Evolutionary conservation across 2,888 invertebrate genomes (phyloP).

Genomic region (Zaprionus obscuricornis): DNA sequence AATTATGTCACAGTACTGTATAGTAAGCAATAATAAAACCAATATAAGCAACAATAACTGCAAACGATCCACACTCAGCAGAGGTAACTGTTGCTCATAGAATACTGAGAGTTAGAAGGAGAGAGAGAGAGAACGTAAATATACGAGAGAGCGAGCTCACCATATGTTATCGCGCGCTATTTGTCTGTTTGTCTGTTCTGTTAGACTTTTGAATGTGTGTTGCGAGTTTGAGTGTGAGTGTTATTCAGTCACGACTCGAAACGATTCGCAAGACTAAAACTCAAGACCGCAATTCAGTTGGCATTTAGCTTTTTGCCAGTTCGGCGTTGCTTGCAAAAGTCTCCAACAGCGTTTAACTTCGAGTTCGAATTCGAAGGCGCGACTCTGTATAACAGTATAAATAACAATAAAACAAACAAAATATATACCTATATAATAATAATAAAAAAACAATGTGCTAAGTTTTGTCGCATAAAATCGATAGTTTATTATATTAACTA

Average conservation of each 20-base stretch:
- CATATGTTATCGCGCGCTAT: no score
- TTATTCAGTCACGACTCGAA: slow-evolving; percentile 45
- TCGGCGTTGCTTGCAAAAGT: slow-evolving; percentile 54
- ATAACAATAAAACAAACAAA: no score
- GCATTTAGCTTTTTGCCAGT: slow-evolving; percentile 68
- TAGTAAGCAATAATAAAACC: not conserved
- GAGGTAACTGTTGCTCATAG: not conserved
- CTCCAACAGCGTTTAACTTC: slow-evolving; percentile 20
- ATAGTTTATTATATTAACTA: no score
- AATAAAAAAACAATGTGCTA: no score
- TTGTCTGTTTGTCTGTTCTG: slow-evolving; percentile 8
- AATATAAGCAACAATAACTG: not conserved
- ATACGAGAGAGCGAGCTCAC: slow-evolving; percentile 36
- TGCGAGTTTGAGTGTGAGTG: slow-evolving; percentile 31
- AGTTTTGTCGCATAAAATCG: no score
- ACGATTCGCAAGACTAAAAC: slow-evolving; percentile 49
- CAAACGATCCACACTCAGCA: not conserved
- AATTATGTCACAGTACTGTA: slow-evolving; percentile 37
- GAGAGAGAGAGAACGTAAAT: no score
- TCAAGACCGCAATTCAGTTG: slow-evolving; percentile 49
- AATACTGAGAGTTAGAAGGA: no score
- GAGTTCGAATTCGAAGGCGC: slow-evolving; percentile 13
- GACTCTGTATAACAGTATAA: not conserved
- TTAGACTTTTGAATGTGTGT: slow-evolving; percentile 21
- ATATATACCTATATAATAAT: no score